These are phyloP conservation scores for Tetropium fuscum DNA, from an alignment of 2,888 invertebrate species.

Conservation along the genomic window DNA sequence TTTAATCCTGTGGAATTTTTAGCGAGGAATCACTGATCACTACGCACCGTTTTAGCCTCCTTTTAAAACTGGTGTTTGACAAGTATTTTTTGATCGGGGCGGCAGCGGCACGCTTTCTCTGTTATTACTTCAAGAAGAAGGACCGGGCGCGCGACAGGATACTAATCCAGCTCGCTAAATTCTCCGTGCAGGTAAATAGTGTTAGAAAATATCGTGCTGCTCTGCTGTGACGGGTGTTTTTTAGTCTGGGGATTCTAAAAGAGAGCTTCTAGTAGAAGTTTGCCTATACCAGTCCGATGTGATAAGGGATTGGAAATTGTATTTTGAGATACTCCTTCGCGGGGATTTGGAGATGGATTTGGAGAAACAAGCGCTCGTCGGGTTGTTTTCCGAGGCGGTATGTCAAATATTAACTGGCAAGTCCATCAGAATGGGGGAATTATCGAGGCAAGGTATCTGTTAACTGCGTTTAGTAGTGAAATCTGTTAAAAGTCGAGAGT, in stretches of 20 bases:
- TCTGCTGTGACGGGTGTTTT: neutral
- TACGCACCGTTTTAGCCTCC: constrained; percentile 8
- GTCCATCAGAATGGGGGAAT: constrained; percentile 13
- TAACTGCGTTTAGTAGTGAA: neutral
- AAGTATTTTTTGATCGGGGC: constrained; percentile 22
- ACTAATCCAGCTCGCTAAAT: constrained; percentile 20
- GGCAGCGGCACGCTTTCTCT: constrained; percentile 25
- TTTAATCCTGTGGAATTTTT: constrained; percentile 3
- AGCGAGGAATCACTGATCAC: constrained; percentile 19
- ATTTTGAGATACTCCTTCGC: constrained; percentile 9
- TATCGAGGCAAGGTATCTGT: constrained; percentile 23
- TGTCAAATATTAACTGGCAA: constrained; percentile 28
- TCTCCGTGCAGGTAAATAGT: constrained; percentile 20
- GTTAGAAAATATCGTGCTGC: neutral
- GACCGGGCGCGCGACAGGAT: too few species aligned
- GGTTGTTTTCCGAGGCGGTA: constrained; percentile 32
- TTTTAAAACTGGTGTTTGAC: constrained; percentile 27
- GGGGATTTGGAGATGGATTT: constrained; percentile 11
- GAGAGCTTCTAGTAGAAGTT: constrained; percentile 29
- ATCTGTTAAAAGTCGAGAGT: neutral
- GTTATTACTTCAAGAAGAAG: constrained; percentile 19
- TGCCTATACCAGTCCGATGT: constrained; percentile 18
- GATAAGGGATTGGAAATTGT: constrained; percentile 30
- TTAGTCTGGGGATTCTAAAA: constrained; percentile 23
- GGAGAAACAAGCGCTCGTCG: constrained; percentile 18